phyloP scores from a whole-genome alignment of 1,140 invertebrate species.

The Halictus rubicundus region DNA sequence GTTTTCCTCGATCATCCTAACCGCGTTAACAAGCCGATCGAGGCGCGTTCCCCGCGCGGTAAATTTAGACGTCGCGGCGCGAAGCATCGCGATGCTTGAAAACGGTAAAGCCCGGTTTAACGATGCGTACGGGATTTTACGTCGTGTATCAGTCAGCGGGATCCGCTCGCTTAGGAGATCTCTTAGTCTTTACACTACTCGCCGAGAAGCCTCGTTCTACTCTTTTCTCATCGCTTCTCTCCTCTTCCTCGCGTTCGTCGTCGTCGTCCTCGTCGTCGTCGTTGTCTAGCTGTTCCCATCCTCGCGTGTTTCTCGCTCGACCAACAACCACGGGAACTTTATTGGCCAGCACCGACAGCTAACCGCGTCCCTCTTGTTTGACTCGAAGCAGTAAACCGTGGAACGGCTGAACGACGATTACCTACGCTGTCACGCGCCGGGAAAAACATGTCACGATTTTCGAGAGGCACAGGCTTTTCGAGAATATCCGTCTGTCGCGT shows the following conservation, averaged over 20 bases:
- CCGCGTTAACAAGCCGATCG: slow-evolving; percentile 34
- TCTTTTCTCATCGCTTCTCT: background rate
- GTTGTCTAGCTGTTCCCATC: background rate
- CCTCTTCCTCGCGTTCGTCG: background rate
- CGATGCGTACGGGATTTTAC: slow-evolving; percentile 63
- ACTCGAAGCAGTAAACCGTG: slow-evolving; percentile 52
- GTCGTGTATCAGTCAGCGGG: slow-evolving; percentile 64
- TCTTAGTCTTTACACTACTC: slow-evolving; percentile 43
- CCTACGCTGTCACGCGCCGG: slow-evolving; percentile 48
- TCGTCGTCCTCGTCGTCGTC: background rate
- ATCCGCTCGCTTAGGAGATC: slow-evolving; percentile 52
- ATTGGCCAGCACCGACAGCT: slow-evolving; percentile 45
- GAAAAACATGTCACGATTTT: slow-evolving; percentile 60
- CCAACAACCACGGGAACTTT: slow-evolving; percentile 49
- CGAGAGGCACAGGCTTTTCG: slow-evolving; percentile 37
- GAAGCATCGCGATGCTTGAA: slow-evolving; percentile 28
- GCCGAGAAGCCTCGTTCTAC: background rate
- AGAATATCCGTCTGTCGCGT: slow-evolving; percentile 40
- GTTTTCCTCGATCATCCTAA: background rate
- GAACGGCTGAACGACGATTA: slow-evolving; percentile 48
- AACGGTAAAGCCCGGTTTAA: slow-evolving; percentile 58
- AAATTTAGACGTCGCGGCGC: slow-evolving; percentile 56
- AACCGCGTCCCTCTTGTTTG: slow-evolving; percentile 49
- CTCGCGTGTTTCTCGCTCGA: background rate
- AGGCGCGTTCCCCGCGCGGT: slow-evolving; percentile 21